Evolutionary conservation across 1,140 invertebrate species (phyloP).

Genomic region (Pomacea maculata): DNA sequence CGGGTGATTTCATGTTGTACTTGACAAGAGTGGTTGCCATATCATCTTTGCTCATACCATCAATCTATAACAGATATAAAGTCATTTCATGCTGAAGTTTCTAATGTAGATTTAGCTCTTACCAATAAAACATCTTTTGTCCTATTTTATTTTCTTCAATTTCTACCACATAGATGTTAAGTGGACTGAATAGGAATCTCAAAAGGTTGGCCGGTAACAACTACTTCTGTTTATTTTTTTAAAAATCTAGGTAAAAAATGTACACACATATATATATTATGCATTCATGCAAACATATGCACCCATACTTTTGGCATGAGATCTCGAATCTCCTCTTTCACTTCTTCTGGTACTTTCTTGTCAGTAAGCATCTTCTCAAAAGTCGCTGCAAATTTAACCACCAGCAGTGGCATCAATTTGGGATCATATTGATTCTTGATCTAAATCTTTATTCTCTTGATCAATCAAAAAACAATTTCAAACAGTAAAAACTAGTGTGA

Average conservation of each 20-base stretch:
- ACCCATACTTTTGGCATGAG: slow-evolving; percentile 56
- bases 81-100: too few species aligned
- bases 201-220: too few species aligned
- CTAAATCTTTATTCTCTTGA: too few species aligned
- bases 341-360: slow-evolving; percentile 79
- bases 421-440: too few species aligned
- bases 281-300: background rate
- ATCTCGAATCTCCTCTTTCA: slow-evolving; percentile 68
- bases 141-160: background rate
- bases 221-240: too few species aligned
- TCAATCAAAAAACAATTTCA: too few species aligned
- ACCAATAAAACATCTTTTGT: too few species aligned
- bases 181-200: too few species aligned
- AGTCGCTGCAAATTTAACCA: slow-evolving; percentile 71
- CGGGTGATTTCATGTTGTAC: slow-evolving; percentile 93
- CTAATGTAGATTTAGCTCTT: too few species aligned
- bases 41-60: slow-evolving; percentile 88
- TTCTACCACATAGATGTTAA: background rate
- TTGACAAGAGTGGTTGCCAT: slow-evolving; percentile 85
- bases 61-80: slow-evolving; percentile 68
- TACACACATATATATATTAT: background rate
- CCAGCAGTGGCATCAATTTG: too few species aligned
- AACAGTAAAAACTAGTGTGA: too few species aligned
- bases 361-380: slow-evolving; percentile 89
- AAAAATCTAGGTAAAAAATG: background rate